Base-by-base conservation (phyloP, 2,888 invertebrate genomes). In the Dicroscelio sp. region DNA sequence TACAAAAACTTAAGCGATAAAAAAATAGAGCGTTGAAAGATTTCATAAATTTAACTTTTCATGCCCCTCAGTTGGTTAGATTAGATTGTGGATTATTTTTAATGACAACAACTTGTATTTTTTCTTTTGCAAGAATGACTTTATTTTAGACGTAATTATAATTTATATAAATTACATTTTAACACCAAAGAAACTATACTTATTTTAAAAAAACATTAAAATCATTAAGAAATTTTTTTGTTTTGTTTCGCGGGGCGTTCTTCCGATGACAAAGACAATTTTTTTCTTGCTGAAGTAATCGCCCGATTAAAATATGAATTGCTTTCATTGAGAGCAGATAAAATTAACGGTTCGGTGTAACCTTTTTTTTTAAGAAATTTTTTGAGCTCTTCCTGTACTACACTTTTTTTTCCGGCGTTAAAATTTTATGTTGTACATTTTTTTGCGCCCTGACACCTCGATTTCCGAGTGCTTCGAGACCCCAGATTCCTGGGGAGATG, bases 231-330 rank as follows among this genome's bases (percentile, higher is more conserved):
- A 55, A 55, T 55, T 5, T 6, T 8, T 55, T 17, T n/a, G 17
- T 55, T 17, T 55, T 55, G 8, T 14, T 43, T 43, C 10, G 14
- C 8, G 8, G 43, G 14, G 14, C 43, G n/a, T n/a, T n/a, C n/a
- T n/a, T n/a, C n/a, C n/a, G n/a, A n/a, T n/a, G n/a, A n/a, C n/a
- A 43, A 43, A 8, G 8, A 14, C 43, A 55, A 27, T 35, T 67
- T 67, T 67, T 30, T 67, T 23, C 69, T 35, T 27, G 69, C 69
- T 12, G 69, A 23, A n/a, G 43, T 69, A 23, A 69, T 69, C 1
- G 69, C 69, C 25, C 35, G n/a, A 43, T 69, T 38, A 23, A 69
- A 69, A 33, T 43, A 69, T 10, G 14, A 2, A 27, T 65, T 65
- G 3, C 17, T 14, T 30, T 65, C 20, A 1, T 2, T 20, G 10